A percentile compares a stretch with the other conserved stretches of the same genome.
These are phyloP conservation scores for Pogona vitticeps DNA, from an alignment of 2,113 vertebrate species.

Conservation along the genomic window DNA sequence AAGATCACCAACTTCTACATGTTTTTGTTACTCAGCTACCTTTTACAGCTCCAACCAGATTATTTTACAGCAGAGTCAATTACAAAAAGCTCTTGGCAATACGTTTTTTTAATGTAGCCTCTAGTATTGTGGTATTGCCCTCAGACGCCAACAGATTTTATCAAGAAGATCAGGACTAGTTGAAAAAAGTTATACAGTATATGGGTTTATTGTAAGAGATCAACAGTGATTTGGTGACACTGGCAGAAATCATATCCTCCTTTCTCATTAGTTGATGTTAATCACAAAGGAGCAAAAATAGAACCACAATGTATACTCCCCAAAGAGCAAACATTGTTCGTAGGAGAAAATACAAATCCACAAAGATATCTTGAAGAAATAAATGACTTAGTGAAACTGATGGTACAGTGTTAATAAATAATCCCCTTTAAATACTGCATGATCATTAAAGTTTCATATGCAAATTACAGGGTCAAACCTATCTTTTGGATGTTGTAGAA, in stretches of 20 bases:
- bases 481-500: background rate
- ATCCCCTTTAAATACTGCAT: background rate
- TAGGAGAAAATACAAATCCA: background rate
- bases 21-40: too few relatives aligned
- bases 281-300: too few relatives aligned
- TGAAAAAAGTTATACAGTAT: background rate
- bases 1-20: too few relatives aligned
- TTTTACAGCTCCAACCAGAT: too few relatives aligned
- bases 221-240: background rate
- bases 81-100: too few relatives aligned
- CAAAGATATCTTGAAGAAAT: background rate
- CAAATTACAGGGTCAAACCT: background rate
- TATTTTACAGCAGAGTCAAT: too few relatives aligned
- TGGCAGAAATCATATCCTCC: background rate
- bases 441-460: background rate
- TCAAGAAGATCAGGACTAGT: background rate
- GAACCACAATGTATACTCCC: too few relatives aligned
- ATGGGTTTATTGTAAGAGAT: background rate
- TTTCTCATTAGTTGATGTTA: too few relatives aligned
- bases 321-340: background rate
- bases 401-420: background rate
- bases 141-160: background rate
- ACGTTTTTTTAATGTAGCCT: background rate
- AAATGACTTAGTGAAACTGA: background rate
- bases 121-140: background rate